Evolutionary conservation across 1,140 invertebrate genomes (phyloP).

Genomic region (Caerostris extrusa): DNA sequence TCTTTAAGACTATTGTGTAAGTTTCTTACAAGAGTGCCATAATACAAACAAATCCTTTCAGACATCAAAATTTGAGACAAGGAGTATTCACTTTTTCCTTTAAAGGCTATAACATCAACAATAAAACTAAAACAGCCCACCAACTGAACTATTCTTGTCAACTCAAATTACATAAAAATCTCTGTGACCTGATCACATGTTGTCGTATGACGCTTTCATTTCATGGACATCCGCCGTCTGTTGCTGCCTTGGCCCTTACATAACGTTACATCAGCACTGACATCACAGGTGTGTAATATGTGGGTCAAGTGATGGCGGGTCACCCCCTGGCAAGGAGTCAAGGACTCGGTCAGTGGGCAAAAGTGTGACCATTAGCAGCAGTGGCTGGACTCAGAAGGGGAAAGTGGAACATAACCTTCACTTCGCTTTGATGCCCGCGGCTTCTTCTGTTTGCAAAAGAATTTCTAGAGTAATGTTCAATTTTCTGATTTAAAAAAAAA

Average conservation of each 20-base stretch:
- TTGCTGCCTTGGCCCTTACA: constrained; percentile 33
- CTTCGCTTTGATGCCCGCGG: not conserved
- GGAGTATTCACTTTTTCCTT: not conserved
- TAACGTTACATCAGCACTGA: constrained; percentile 34
- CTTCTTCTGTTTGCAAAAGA: no score
- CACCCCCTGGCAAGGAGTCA: not conserved
- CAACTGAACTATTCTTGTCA: not conserved
- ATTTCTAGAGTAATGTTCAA: no score
- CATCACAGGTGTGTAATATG: constrained; percentile 30
- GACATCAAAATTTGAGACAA: not conserved
- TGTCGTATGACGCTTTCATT: not conserved
- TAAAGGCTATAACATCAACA: not conserved
- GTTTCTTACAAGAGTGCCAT: no score
- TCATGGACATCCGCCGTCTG: constrained; percentile 27
- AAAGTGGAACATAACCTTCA: constrained; percentile 2
- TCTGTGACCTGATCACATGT: not conserved
- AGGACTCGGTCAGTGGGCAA: not conserved
- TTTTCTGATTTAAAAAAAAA: no score
- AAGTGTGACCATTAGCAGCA: not conserved
- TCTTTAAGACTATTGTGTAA: no score
- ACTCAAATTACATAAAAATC: no score
- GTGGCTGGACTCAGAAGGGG: not conserved
- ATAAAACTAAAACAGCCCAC: not conserved
- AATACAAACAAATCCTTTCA: not conserved
- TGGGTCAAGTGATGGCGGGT: constrained; percentile 36